These are phyloP conservation scores for Agrotis exclamationis DNA, from an alignment of 2,888 invertebrate species.

Conservation along the genomic window DNA sequence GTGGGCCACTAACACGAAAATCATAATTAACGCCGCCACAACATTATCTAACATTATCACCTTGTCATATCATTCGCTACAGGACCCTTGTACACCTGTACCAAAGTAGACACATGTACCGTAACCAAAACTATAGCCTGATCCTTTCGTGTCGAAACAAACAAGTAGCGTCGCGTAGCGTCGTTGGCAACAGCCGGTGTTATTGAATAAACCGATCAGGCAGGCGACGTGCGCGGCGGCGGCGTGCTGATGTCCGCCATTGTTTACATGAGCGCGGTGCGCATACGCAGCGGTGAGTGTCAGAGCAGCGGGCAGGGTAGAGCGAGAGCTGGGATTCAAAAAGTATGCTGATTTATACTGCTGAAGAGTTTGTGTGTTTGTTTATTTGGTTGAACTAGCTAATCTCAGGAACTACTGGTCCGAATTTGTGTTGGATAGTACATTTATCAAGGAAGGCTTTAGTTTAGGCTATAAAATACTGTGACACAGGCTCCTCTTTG, in stretches of 20 bases:
- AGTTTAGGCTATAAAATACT: too few species aligned
- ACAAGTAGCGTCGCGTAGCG: constrained; percentile 5
- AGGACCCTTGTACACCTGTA: neutral
- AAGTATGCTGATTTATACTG: neutral
- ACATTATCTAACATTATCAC: neutral
- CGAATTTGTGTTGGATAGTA: too few species aligned
- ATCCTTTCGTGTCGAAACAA: constrained; percentile 16
- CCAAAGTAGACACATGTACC: neutral
- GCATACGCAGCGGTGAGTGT: constrained; percentile 52
- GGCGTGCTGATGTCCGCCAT: constrained; percentile 50
- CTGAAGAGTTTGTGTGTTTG: too few species aligned
- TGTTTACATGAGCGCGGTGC: constrained; percentile 55
- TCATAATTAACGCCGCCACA: neutral
- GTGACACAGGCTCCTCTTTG: too few species aligned
- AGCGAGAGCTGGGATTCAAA: constrained; percentile 41
- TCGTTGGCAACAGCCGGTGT: constrained; percentile 50
- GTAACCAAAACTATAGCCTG: neutral
- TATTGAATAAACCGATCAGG: constrained; percentile 67
- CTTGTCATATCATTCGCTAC: neutral
- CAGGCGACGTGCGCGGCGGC: constrained; percentile 40
- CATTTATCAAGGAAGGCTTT: too few species aligned
- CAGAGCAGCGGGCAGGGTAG: constrained; percentile 16
- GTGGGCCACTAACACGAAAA: neutral
- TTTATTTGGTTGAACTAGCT: too few species aligned
- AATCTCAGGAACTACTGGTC: too few species aligned